Percentiles rank a stretch among this genome's conserved stretches.
phyloP scores from a whole-genome alignment of 2,888 invertebrate species.

The Drosophila mulleri region DNA sequence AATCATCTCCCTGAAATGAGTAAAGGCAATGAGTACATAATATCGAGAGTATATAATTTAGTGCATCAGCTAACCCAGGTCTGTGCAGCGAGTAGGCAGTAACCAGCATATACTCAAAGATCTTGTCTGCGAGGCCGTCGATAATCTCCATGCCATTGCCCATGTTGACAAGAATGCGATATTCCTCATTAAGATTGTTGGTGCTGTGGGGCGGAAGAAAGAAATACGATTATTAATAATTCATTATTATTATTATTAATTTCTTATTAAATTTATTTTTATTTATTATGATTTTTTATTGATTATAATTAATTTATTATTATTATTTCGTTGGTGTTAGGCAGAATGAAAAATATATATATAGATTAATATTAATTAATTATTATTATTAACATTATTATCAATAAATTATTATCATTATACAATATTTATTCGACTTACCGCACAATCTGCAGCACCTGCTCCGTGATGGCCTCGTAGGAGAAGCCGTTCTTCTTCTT shows the following conservation, averaged over 20 bases:
- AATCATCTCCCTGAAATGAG: slow-evolving; percentile 60
- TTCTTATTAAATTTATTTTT: no score
- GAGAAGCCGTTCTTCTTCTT: slow-evolving; percentile 72
- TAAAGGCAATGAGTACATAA: background rate
- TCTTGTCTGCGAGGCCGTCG: slow-evolving; percentile 52
- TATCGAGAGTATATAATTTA: background rate
- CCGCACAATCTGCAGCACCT: slow-evolving; percentile 82
- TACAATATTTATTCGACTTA: slow-evolving; percentile 41
- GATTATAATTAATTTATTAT: no score
- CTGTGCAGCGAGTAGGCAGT: slow-evolving; percentile 69
- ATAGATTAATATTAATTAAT: no score
- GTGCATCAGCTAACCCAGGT: slow-evolving; percentile 63
- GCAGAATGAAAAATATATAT: no score
- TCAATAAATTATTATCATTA: no score
- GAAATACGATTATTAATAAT: no score
- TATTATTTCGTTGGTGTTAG: no score
- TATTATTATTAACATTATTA: no score
- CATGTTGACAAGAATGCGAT: slow-evolving; percentile 79
- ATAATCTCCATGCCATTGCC: slow-evolving; percentile 73
- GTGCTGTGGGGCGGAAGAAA: slow-evolving; percentile 45
- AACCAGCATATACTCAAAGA: slow-evolving; percentile 75
- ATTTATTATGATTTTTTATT: no score
- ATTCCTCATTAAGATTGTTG: slow-evolving; percentile 69
- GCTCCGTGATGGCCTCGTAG: slow-evolving; percentile 75
- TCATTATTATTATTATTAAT: no score